A percentile compares a stretch with the other conserved stretches of the same genome.
Conservation (phyloP, 2,888 invertebrate genomes). For the Plutella xylostella region DNA sequence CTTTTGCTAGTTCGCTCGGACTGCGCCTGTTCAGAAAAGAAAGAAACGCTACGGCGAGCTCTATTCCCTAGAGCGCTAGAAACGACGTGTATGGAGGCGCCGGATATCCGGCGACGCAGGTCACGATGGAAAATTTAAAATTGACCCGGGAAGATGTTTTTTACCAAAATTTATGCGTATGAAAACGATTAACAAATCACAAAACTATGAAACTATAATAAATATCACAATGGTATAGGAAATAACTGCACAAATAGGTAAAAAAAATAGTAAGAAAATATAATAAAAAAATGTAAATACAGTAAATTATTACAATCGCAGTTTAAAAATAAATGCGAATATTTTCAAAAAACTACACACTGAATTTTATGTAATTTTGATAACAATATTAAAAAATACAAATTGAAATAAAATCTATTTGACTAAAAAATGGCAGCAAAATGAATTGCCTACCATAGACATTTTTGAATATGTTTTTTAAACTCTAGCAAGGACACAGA, state of each 20-base stretch:
- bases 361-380: constrained; percentile 51
- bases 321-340: constrained; percentile 31
- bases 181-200: neutral
- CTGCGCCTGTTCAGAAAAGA: constrained; percentile 70
- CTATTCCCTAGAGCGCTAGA: constrained; percentile 59
- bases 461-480: constrained; percentile 1
- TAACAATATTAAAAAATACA: constrained; percentile 40
- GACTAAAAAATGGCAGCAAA: constrained; percentile 60
- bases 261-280: neutral
- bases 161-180: neutral
- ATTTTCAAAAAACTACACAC: constrained; percentile 48
- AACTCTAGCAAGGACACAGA: neutral
- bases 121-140: constrained; percentile 36
- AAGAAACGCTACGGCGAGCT: constrained; percentile 63
- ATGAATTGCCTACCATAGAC: constrained; percentile 52
- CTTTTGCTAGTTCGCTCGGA: constrained; percentile 67
- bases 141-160: constrained; percentile 13
- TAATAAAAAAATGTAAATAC: neutral
- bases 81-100: constrained; percentile 63
- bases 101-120: constrained; percentile 56
- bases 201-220: neutral
- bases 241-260: neutral
- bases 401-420: constrained; percentile 56
- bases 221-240: no score
- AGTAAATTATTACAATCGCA: no score